These are phyloP conservation scores for Dermatophagoides farinae DNA, from an alignment of 1,140 invertebrate species.

Conservation along the genomic window DNA sequence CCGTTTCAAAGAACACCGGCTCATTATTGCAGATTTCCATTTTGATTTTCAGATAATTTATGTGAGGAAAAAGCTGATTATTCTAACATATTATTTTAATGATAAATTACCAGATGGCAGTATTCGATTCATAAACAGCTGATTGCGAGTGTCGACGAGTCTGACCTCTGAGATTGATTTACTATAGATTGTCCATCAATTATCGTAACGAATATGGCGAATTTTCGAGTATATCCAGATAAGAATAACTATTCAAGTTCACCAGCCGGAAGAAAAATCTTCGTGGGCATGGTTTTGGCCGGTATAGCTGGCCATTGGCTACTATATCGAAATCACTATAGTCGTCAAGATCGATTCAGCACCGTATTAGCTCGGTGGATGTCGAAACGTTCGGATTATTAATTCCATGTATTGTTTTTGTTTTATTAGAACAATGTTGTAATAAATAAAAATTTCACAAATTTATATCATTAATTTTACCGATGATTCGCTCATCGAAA, in stretches of 20 bases:
- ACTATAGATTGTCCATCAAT: not conserved
- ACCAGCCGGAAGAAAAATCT: not conserved
- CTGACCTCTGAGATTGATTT: not conserved
- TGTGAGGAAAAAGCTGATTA: not conserved
- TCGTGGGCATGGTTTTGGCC: not conserved
- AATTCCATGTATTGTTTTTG: not conserved
- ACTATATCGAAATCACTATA: not conserved
- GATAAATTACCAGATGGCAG: not conserved
- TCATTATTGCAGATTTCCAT: not conserved
- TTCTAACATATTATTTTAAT: not conserved
- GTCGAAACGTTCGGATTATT: not conserved
- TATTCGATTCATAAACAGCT: not conserved
- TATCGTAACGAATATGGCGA: not conserved
- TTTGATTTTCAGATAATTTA: not conserved
- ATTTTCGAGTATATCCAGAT: not conserved
- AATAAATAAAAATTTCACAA: not conserved
- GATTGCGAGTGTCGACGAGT: not conserved
- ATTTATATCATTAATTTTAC: not conserved
- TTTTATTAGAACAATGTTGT: not conserved
- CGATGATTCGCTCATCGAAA: not conserved
- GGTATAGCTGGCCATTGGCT: not conserved
- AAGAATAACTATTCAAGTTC: not conserved
- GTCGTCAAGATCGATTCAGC: not conserved
- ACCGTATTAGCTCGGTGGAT: not conserved
- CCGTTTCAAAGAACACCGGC: not conserved